Base-by-base conservation (phyloP, 1,140 invertebrate genomes). In the Laupala kohalensis region DNA sequence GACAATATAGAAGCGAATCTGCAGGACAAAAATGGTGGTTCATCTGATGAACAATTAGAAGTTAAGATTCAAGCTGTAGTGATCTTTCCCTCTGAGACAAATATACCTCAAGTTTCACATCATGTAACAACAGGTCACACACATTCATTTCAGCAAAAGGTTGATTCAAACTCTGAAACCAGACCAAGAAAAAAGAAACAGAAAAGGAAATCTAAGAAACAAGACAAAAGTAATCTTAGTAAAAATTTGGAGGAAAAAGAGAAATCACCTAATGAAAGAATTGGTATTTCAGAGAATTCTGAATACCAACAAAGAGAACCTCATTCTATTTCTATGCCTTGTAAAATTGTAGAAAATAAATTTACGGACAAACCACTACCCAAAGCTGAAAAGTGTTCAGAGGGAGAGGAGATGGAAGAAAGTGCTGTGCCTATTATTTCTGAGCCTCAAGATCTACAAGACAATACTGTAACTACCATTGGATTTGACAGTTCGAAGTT, bases 61-160 rank as follows among this genome's bases (percentile, higher is more conserved):
- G 78, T 88, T 6, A 85, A 87, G 74, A 82, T 88, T 25, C 78
- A 83, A 75, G 85, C 86, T n/a, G 82, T 84, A 74, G 82, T 88
- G 53, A 19, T 53, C 37, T 53, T 53, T 19, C 37, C 37, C 9
- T 13, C 37, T 53, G 37, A 53, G 19, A 53, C 9, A 19, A 53
- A 9, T 53, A 53, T 19, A 53, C 19, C 19, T 13, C 9, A 13
- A 53, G 37, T 19, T 53, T 19, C 9, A 53, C 9, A 53, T 13
- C 9, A 9, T 53, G 37, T 53, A 19, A 53, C 1, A 2, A 53
- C 9, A 4, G 9, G 19, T 13, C 19, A 9, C 1, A 13, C 37
- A 53, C 37, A 9, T 53, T 9, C 37, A 13, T 19, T 19, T 2
- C 37, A 53, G 19, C 9, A 53, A 13, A 19, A 53, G 9, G 19